Percentiles rank a stretch among this genome's conserved stretches.
phyloP scores from a whole-genome alignment of 2,888 invertebrate species.

The Cordilura impudica region DNA sequence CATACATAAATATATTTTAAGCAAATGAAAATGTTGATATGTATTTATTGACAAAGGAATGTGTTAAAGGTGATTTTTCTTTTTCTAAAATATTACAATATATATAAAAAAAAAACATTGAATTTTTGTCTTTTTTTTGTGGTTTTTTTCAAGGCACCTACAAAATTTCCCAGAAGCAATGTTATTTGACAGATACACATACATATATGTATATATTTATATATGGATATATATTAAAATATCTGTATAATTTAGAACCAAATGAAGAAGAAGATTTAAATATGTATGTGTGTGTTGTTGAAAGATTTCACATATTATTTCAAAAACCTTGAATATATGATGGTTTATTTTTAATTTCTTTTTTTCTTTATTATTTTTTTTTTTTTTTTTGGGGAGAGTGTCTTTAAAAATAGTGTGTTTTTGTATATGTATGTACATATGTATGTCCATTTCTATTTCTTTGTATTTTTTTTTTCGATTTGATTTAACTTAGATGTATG shows the following conservation, averaged over 20 bases:
- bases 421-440: constrained; percentile 6
- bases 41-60: constrained; percentile 49
- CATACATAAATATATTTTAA: constrained; percentile 4
- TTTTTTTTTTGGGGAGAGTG: constrained; percentile 30
- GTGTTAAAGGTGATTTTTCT: constrained; percentile 36
- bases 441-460: background rate
- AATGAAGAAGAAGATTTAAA: constrained; percentile 6
- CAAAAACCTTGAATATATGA: constrained; percentile 57
- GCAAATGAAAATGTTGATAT: constrained; percentile 33
- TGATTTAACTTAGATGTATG: background rate
- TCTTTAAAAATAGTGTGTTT: constrained; percentile 28
- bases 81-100: constrained; percentile 29
- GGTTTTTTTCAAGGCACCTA: constrained; percentile 37
- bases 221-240: constrained; percentile 27
- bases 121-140: constrained; percentile 19
- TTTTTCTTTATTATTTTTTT: constrained; percentile 25
- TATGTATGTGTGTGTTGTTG: constrained; percentile 22
- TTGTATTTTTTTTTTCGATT: constrained; percentile 2
- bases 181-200: constrained; percentile 18
- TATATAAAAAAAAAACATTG: constrained; percentile 7
- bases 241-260: constrained; percentile 47
- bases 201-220: constrained; percentile 39
- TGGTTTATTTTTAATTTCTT: constrained; percentile 58
- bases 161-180: constrained; percentile 31
- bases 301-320: constrained; percentile 45